phyloP scores from a whole-genome alignment of 2,113 vertebrate species.

The Sinocyclocheilus rhinocerous region DNA sequence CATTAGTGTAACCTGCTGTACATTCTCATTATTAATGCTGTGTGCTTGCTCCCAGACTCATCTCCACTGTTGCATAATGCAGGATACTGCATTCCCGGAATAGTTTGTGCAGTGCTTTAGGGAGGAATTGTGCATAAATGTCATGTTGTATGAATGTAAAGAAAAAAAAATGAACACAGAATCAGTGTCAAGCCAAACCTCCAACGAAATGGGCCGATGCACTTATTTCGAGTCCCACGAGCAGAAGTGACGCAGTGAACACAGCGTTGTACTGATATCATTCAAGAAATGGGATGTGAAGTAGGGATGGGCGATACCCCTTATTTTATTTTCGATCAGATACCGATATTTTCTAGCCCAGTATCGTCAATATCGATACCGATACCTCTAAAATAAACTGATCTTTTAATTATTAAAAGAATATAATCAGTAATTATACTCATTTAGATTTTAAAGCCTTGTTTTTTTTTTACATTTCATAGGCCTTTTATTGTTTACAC shows the following conservation, averaged over 20 bases:
- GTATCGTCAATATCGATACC: too few species aligned
- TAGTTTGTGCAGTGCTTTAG: background rate
- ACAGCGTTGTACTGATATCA: background rate
- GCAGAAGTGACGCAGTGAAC: background rate
- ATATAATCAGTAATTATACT: too few species aligned
- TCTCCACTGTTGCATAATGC: conserved; percentile 38
- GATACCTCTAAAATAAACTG: too few species aligned
- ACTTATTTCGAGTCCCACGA: background rate
- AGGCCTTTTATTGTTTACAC: too few species aligned
- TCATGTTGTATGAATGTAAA: conserved; percentile 4
- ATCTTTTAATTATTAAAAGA: too few species aligned
- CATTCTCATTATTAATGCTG: conserved; percentile 32
- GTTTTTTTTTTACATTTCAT: too few species aligned
- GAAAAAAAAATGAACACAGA: background rate
- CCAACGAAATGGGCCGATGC: background rate
- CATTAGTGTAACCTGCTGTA: conserved; percentile 32
- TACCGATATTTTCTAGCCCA: too few species aligned
- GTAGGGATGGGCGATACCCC: too few species aligned
- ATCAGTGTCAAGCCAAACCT: conserved; percentile 18
- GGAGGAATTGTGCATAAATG: conserved; percentile 9
- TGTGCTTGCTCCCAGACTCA: conserved; percentile 14
- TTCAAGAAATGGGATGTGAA: background rate
- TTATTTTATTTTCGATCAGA: too few species aligned
- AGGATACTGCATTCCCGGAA: conserved; percentile 18
- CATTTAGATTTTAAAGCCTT: too few species aligned